Evolutionary conservation across 2,888 invertebrate species (phyloP), one percentile per base, ranked within the genome.

Genomic region (Ditula angustiorana): DNA sequence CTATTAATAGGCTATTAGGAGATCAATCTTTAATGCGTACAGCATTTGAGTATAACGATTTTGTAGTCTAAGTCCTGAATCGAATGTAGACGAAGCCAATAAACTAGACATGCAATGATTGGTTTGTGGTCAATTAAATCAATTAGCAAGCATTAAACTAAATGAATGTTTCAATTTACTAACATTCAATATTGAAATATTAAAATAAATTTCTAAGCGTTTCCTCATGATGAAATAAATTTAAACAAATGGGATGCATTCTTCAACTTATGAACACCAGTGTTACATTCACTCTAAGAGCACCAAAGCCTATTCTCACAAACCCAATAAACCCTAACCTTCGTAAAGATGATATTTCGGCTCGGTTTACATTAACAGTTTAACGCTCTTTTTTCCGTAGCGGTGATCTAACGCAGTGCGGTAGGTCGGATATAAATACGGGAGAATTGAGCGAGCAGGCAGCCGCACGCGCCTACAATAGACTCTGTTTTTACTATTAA

Each of bases 381-480:
- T 50, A 13, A 24, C 52, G 44, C 37, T 28, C 28, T 55, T 16
- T 55, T n/a, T 30, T 28, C 37, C 41, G 41, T n/a, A 47, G 28
- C 63, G 50, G 63, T 41, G 16, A 28, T 37, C 61, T 55, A 55
- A 28, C 66, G 52, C 69, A 73, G 81, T 86, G 88, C 83, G 87
- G 87, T 87, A 85, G 85, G 88, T 87, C 83, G 70, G 61, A 69
- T 63, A 65, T 70, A 71, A 74, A 79, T 78, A 80, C 75, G 80
- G 58, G 70, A 74, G 71, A 76, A 74, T 47, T 56, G 74, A 76
- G 69, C 74, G 69, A 68, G 80, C 81, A 84, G 82, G 82, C 82
- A 84, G 66, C 71, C 73, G 78, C 84, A 85, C 83, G 85, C 80
- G 77, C 82, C 82, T 80, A 81, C 81, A 81, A 79, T 80, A 68